phyloP scores from a whole-genome alignment of 2,888 invertebrate species.

The Colletes collaris region DNA sequence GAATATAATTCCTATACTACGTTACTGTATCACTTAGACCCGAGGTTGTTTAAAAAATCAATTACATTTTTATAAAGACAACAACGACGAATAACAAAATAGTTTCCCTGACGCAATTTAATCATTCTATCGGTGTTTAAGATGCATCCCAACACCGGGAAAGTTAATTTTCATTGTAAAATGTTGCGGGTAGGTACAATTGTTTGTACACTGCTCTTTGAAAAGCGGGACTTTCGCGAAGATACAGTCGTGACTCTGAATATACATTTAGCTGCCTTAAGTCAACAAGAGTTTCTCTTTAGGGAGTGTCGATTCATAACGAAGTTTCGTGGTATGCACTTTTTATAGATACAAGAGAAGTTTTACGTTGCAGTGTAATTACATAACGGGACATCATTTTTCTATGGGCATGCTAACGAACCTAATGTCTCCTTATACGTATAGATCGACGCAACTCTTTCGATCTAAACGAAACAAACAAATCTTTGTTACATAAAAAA shows the following conservation, averaged over 20 bases:
- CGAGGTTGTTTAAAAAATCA: too few relatives aligned
- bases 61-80: too few relatives aligned
- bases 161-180: constrained; percentile 35
- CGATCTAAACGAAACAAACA: background rate
- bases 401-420: constrained; percentile 1
- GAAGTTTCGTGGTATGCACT: constrained; percentile 1
- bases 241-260: constrained; percentile 37
- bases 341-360: constrained; percentile 11
- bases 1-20: too few relatives aligned
- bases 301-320: constrained; percentile 50
- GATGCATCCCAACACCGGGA: background rate
- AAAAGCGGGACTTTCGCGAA: constrained; percentile 50
- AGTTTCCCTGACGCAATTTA: too few relatives aligned
- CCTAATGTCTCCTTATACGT: background rate
- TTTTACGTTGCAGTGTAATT: background rate
- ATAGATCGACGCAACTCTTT: too few relatives aligned
- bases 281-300: constrained; percentile 61
- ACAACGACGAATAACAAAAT: too few relatives aligned
- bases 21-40: too few relatives aligned
- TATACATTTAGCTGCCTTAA: constrained; percentile 39
- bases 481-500: constrained; percentile 2
- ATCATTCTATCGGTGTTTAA: too few relatives aligned
- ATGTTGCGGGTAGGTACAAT: background rate
- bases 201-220: constrained; percentile 13
- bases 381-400: constrained; percentile 1